Percentiles rank a stretch among this genome's conserved stretches.
These are phyloP conservation scores for Nesoenas mayeri DNA, from an alignment of 2,113 vertebrate species.

Conservation along the genomic window DNA sequence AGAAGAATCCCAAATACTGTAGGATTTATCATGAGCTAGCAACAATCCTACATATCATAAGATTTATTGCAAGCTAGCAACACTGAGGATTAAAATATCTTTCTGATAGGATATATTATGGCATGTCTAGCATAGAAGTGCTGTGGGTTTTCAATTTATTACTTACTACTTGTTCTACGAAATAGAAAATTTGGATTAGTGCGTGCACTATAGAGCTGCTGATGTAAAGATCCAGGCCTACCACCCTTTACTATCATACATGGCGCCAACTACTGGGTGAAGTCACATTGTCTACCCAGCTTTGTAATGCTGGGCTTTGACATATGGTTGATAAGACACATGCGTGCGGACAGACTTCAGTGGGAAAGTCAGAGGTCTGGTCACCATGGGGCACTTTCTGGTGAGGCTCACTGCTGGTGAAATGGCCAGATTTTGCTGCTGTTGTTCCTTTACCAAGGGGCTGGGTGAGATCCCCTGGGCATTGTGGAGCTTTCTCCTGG, in stretches of 20 bases:
- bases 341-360: background rate
- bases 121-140: background rate
- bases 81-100: background rate
- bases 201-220: background rate
- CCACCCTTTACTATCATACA: fast-evolving
- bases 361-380: background rate
- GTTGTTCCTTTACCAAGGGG: background rate
- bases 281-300: fast-evolving
- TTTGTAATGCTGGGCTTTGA: background rate
- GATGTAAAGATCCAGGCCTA: background rate
- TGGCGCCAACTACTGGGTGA: background rate
- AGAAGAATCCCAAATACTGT: background rate
- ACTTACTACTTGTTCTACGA: background rate
- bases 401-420: background rate
- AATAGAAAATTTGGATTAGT: background rate
- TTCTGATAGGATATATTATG: background rate
- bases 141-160: background rate
- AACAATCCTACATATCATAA: background rate
- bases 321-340: background rate
- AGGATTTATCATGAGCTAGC: background rate
- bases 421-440: background rate
- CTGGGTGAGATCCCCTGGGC: fast-evolving
- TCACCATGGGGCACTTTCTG: background rate
- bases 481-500: background rate
- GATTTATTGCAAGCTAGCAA: background rate